Conservation (phyloP, 2,797 vertebrate genomes). For the Danio choprae region DNA sequence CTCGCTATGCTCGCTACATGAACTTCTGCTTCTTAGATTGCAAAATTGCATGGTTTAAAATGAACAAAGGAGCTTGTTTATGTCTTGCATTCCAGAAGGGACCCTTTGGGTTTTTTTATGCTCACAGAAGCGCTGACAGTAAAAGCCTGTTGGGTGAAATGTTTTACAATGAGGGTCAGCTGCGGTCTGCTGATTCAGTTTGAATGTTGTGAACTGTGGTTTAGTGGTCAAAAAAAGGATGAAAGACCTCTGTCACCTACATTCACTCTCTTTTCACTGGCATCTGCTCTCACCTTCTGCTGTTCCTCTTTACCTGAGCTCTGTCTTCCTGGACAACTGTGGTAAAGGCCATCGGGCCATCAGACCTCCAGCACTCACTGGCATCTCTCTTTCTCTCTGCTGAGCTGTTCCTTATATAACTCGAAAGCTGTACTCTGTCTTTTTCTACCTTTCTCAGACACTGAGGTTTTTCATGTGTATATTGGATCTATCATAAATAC, state of each 20-base stretch:
- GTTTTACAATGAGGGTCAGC: conserved; percentile 5
- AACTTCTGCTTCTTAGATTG: not conserved
- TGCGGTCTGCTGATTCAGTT: not conserved
- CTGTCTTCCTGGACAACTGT: conserved; percentile 13
- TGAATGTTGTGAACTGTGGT: not conserved
- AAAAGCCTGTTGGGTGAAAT: conserved; percentile 3
- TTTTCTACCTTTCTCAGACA: not conserved
- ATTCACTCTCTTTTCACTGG: not conserved
- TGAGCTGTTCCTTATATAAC: not conserved
- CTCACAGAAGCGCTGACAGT: not conserved
- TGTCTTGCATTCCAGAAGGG: not conserved
- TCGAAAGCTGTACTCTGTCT: not conserved
- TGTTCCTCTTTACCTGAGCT: conserved; percentile 21
- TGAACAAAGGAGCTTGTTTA: conserved; percentile 17
- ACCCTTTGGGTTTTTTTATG: not conserved
- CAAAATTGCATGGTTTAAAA: not conserved
- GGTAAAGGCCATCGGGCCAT: not conserved
- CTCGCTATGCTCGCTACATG: not conserved
- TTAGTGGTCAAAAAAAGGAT: not conserved
- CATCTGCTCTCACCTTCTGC: conserved; percentile 21
- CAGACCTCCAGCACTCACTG: not conserved
- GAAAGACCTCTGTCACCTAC: not conserved
- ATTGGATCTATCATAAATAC: not conserved
- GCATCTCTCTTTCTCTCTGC: conserved; percentile 5
- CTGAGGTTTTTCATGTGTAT: not conserved